Evolutionary conservation across 35 echinoderm and acorn worm genomes (phyloP).

Genomic region (Heliocidaris tuberculata): DNA sequence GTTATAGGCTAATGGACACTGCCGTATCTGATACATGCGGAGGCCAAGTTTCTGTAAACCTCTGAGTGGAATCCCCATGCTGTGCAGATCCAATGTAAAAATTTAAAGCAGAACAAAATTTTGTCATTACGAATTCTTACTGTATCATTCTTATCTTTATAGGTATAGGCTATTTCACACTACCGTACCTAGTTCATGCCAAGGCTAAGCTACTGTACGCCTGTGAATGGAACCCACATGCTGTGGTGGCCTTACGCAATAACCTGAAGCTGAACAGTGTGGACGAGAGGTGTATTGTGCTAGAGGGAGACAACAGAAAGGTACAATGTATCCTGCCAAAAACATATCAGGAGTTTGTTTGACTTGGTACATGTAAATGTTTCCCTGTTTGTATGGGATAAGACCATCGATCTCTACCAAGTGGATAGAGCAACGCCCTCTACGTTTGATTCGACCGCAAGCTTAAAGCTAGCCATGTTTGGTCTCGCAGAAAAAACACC

Average conservation of each 20-base stretch:
- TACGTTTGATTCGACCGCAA: too few relatives aligned
- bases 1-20: too few relatives aligned
- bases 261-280: slow-evolving; percentile 84
- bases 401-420: too few relatives aligned
- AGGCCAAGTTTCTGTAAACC: too few relatives aligned
- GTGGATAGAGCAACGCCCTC: too few relatives aligned
- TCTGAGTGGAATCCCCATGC: too few relatives aligned
- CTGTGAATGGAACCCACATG: slow-evolving; percentile 97
- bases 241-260: slow-evolving; percentile 61
- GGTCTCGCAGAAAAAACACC: too few relatives aligned
- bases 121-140: neutral
- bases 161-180: slow-evolving; percentile 94
- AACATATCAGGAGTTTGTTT: neutral
- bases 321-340: slow-evolving; percentile 42
- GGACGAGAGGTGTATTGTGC: slow-evolving; percentile 68
- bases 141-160: neutral
- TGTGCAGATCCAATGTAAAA: too few relatives aligned
- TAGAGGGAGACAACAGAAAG: slow-evolving; percentile 86
- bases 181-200: slow-evolving; percentile 89
- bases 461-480: too few relatives aligned
- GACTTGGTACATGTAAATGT: neutral
- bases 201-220: slow-evolving; percentile 79
- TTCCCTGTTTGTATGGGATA: too few relatives aligned
- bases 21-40: too few relatives aligned
- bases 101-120: too few relatives aligned